These are phyloP conservation scores for Pavo muticus DNA, from an alignment of 2,113 vertebrate genomes.

Conservation along the genomic window DNA sequence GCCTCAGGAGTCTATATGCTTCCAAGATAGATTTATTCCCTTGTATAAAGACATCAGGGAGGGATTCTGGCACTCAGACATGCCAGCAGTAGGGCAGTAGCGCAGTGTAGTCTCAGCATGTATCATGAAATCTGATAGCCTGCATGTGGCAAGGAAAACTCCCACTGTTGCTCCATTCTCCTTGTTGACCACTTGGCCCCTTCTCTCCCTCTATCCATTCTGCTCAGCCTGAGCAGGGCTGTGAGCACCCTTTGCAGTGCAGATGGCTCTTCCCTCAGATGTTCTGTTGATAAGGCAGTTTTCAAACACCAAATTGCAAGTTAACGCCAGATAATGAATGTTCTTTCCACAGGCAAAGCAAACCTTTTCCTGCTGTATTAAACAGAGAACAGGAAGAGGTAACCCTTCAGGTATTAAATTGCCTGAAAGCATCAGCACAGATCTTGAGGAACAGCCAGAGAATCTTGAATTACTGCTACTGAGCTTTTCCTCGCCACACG, in stretches of 20 bases:
- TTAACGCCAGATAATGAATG: slow-evolving; percentile 47
- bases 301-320: slow-evolving; percentile 34
- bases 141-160: not conserved
- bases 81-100: not conserved
- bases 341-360: slow-evolving; percentile 38
- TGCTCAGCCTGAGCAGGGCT: not conserved
- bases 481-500: not conserved
- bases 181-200: not conserved
- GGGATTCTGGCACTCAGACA: not conserved
- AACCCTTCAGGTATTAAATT: slow-evolving; percentile 44
- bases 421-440: slow-evolving; percentile 25
- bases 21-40: not conserved
- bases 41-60: not conserved
- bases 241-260: not conserved
- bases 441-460: slow-evolving; percentile 29
- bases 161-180: not conserved
- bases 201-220: not conserved
- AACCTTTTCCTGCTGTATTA: slow-evolving; percentile 3
- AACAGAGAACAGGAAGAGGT: slow-evolving; percentile 38
- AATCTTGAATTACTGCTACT: slow-evolving; percentile 54
- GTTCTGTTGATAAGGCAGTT: slow-evolving; percentile 52
- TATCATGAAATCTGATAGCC: not conserved
- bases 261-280: slow-evolving; percentile 42
- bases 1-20: not conserved
- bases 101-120: not conserved